A percentile compares a stretch with the other conserved stretches of the same genome.
phyloP scores from a whole-genome alignment of 2,113 vertebrate genomes.

The Platysternon megacephalum region DNA sequence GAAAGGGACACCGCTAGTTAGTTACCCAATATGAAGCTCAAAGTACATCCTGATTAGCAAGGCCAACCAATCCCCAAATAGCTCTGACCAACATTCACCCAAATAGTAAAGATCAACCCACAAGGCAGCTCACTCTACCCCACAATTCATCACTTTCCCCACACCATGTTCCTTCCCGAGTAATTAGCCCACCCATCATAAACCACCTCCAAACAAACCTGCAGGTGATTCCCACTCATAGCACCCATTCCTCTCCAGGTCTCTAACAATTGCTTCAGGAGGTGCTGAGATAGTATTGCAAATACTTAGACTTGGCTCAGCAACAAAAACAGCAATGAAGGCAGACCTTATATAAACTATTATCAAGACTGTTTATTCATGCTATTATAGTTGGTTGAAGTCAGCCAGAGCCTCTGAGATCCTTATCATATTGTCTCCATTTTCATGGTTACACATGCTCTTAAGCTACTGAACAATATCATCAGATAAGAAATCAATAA shows the following conservation, averaged over 20 bases:
- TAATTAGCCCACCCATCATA: neutral
- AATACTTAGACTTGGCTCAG: neutral
- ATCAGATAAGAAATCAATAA: conserved; percentile 38
- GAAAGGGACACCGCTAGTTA: neutral
- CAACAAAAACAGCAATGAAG: neutral
- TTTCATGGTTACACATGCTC: neutral
- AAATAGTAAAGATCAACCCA: neutral
- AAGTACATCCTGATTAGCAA: neutral
- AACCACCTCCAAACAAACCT: neutral
- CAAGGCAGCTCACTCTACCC: neutral
- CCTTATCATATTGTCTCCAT: neutral
- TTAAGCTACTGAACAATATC: neutral
- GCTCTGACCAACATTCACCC: neutral
- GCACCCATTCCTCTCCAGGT: neutral
- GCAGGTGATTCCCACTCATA: neutral
- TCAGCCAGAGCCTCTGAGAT: neutral
- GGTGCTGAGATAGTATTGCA: neutral
- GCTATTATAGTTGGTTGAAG: neutral
- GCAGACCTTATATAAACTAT: neutral
- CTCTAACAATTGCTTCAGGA: neutral
- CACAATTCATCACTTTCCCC: neutral
- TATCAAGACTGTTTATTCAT: neutral
- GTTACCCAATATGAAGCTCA: neutral
- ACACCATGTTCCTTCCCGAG: neutral
- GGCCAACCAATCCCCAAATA: neutral